These are phyloP conservation scores for Bothrops jararaca DNA, from an alignment of 2,113 vertebrate genomes.

Conservation along the genomic window DNA sequence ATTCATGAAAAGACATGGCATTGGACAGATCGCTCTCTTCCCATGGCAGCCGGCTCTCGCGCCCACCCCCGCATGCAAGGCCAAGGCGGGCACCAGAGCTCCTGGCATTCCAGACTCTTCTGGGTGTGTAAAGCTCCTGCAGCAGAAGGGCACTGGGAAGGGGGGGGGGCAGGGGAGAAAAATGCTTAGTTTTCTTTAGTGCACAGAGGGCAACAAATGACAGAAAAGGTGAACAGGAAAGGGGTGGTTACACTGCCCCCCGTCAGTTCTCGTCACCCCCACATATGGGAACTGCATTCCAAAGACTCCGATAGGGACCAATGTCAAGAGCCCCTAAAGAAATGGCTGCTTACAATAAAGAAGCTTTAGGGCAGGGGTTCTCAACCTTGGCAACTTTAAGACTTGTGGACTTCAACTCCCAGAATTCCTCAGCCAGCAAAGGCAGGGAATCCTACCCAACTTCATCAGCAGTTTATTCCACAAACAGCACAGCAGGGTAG, in stretches of 20 bases:
- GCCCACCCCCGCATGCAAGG: constrained; percentile 39
- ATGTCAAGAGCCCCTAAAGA: too few species aligned
- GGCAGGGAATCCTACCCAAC: not conserved
- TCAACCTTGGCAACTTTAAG: too few species aligned
- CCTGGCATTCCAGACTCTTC: constrained; percentile 56
- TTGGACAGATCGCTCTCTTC: constrained; percentile 50
- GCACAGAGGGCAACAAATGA: not conserved
- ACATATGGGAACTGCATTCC: not conserved
- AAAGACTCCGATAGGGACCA: too few species aligned
- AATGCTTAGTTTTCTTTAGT: not conserved
- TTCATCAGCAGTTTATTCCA: not conserved
- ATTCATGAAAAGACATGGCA: constrained; percentile 53
- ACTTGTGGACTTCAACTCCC: too few species aligned
- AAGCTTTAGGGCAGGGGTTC: not conserved
- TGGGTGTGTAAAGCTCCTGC: constrained; percentile 59
- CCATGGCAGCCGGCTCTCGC: constrained; percentile 43
- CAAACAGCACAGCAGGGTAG: not conserved
- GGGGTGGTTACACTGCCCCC: not conserved
- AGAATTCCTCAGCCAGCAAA: too few species aligned
- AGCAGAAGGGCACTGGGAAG: constrained; percentile 64
- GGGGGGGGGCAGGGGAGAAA: not conserved
- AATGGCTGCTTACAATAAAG: not conserved
- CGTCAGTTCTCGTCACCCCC: not conserved
- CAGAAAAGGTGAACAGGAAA: not conserved
- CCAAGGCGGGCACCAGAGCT: constrained; percentile 57